Conservation (phyloP, 2,888 invertebrate species). For the Coelopa pilipes region DNA sequence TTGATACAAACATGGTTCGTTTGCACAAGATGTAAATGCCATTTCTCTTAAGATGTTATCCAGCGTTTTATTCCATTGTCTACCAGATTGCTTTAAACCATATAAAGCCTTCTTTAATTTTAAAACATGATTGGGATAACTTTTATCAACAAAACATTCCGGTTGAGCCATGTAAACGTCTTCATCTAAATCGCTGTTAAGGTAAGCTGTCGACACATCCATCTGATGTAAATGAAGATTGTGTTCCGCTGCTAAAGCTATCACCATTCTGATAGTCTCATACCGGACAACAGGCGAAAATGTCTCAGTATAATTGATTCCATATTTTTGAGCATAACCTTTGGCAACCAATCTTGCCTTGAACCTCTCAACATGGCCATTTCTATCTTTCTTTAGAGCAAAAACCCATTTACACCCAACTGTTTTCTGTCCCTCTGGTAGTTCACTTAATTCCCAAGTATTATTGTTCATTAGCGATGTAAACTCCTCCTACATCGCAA, state of each 20-base stretch:
- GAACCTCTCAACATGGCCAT: slow-evolving; percentile 35
- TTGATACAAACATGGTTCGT: slow-evolving; percentile 42
- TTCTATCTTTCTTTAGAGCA: slow-evolving; percentile 23
- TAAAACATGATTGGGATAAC: slow-evolving; percentile 29
- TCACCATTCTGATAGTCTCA: slow-evolving; percentile 42
- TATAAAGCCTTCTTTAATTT: slow-evolving; percentile 44
- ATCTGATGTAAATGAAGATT: slow-evolving; percentile 43
- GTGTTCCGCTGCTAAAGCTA: slow-evolving; percentile 43
- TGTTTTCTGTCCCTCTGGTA: slow-evolving; percentile 28
- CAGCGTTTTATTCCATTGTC: slow-evolving; percentile 42
- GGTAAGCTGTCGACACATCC: slow-evolving; percentile 42
- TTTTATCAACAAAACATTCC: slow-evolving; percentile 34
- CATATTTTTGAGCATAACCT: slow-evolving; percentile 39
- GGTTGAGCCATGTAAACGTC: slow-evolving; percentile 42
- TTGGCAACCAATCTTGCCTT: slow-evolving; percentile 40
- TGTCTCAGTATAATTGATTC: slow-evolving; percentile 40
- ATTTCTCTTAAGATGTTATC: slow-evolving; percentile 39
- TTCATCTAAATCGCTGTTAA: slow-evolving; percentile 40
- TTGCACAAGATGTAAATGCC: slow-evolving; percentile 39
- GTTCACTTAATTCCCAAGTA: not conserved
- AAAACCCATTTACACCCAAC: slow-evolving; percentile 34
- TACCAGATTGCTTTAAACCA: slow-evolving; percentile 45
- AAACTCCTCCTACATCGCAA: not conserved
- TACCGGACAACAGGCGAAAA: slow-evolving; percentile 44
- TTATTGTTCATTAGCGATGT: not conserved